A percentile compares a stretch with the other conserved stretches of the same genome.
Evolutionary conservation across 2,888 invertebrate species (phyloP).

Genomic region (Lithophane socia): DNA sequence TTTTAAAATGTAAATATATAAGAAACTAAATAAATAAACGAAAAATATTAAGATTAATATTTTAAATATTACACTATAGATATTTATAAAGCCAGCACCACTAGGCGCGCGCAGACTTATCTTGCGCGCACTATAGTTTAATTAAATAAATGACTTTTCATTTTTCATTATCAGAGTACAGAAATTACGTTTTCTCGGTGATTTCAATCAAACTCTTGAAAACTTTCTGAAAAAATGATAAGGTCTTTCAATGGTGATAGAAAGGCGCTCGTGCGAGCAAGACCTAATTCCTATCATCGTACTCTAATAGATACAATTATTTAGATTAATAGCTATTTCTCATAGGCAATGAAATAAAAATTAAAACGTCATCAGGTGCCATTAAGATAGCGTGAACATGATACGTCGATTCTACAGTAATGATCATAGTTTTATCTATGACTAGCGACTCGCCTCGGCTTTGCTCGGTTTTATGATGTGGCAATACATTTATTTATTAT

Average conservation of each 20-base stretch:
- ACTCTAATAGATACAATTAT: slow-evolving; percentile 24
- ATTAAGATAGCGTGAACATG: slow-evolving; percentile 46
- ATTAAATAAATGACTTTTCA: too few species aligned
- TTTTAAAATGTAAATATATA: too few species aligned
- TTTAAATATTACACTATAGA: too few species aligned
- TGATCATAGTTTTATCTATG: slow-evolving; percentile 28
- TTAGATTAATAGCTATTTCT: slow-evolving; percentile 33
- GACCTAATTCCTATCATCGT: slow-evolving; percentile 3
- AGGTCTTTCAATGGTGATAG: neutral
- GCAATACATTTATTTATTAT: too few species aligned
- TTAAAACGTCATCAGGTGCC: slow-evolving; percentile 47
- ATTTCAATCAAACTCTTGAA: neutral
- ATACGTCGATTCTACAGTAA: slow-evolving; percentile 27
- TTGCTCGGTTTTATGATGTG: too few species aligned
- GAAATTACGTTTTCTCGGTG: neutral
- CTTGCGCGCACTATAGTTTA: too few species aligned
- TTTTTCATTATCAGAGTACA: neutral
- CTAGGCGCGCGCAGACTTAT: too few species aligned
- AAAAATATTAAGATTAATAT: too few species aligned
- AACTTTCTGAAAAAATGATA: neutral
- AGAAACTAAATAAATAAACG: too few species aligned
- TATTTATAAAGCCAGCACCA: too few species aligned
- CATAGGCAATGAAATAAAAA: slow-evolving; percentile 41
- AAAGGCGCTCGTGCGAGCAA: neutral
- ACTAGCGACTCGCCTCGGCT: neutral